Evolutionary conservation across 2,113 vertebrate species (phyloP).

Genomic region (Odobenus rosmarus): DNA sequence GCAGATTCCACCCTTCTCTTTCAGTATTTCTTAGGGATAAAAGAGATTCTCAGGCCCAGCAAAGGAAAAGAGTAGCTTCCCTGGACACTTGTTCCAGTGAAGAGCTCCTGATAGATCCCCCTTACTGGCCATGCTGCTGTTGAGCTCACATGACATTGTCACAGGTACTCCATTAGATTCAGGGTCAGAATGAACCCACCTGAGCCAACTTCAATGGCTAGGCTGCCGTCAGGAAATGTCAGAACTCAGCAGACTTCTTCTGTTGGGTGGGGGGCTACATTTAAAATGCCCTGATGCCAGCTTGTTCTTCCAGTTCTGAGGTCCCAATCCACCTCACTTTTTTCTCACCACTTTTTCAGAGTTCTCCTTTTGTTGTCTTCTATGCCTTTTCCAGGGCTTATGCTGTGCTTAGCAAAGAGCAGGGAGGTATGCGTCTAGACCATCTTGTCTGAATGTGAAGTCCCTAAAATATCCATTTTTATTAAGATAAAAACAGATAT

Average conservation of each 20-base stretch:
- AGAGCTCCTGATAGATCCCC: neutral
- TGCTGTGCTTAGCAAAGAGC: neutral
- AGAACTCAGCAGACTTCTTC: neutral
- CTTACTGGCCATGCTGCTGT: neutral
- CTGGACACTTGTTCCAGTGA: neutral
- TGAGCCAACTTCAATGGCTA: neutral
- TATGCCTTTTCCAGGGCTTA: neutral
- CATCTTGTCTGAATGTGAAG: neutral
- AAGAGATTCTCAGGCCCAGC: neutral
- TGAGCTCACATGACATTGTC: accelerated
- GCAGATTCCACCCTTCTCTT: neutral
- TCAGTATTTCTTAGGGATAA: neutral
- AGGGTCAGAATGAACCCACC: neutral
- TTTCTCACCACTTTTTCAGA: neutral
- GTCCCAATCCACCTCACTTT: neutral
- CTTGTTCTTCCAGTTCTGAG: neutral
- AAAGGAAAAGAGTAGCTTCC: neutral
- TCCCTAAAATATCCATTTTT: neutral
- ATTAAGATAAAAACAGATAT: neutral
- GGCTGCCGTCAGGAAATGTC: neutral
- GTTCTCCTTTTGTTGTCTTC: neutral
- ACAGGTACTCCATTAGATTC: neutral
- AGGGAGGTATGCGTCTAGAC: neutral
- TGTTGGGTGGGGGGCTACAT: neutral
- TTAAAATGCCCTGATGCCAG: neutral